A percentile compares a stretch with the other conserved stretches of the same genome.
Evolutionary conservation across 2,888 invertebrate species (phyloP).

Genomic region (Resseliella maxima): DNA sequence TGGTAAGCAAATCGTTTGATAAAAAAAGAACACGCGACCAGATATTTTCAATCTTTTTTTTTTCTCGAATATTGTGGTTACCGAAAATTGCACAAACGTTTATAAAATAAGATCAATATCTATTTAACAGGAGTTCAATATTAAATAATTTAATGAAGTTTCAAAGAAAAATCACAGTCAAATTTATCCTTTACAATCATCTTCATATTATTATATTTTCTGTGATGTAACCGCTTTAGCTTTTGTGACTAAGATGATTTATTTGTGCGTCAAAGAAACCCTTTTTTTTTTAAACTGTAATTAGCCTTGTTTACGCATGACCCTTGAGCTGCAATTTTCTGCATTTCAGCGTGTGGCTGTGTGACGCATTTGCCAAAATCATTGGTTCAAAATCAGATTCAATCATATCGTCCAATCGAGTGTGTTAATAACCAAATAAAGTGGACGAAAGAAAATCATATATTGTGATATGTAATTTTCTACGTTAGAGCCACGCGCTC

Average conservation of each 20-base stretch:
- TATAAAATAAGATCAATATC: neutral
- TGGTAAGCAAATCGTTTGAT: constrained; percentile 10
- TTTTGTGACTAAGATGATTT: constrained; percentile 11
- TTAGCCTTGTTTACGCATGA: neutral
- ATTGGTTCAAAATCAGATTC: neutral
- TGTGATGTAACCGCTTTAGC: neutral
- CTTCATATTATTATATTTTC: neutral
- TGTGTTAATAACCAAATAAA: neutral
- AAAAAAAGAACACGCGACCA: constrained; percentile 19
- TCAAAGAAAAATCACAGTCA: neutral
- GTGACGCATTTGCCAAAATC: constrained; percentile 1
- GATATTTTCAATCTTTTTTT: neutral
- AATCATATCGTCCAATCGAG: constrained; percentile 6
- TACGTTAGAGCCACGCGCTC: constrained; percentile 49
- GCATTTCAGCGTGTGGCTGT: neutral
- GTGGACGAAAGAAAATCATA: neutral
- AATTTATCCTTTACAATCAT: neutral
- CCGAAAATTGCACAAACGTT: neutral
- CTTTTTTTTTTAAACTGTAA: neutral
- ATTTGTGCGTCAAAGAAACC: neutral
- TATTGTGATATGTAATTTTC: constrained; percentile 42
- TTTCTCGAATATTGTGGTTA: neutral
- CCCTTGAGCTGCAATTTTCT: neutral
- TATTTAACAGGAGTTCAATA: neutral
- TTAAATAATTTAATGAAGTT: neutral